phyloP scores from a whole-genome alignment of 2,113 vertebrate genomes.

The Podocnemis expansa region DNA sequence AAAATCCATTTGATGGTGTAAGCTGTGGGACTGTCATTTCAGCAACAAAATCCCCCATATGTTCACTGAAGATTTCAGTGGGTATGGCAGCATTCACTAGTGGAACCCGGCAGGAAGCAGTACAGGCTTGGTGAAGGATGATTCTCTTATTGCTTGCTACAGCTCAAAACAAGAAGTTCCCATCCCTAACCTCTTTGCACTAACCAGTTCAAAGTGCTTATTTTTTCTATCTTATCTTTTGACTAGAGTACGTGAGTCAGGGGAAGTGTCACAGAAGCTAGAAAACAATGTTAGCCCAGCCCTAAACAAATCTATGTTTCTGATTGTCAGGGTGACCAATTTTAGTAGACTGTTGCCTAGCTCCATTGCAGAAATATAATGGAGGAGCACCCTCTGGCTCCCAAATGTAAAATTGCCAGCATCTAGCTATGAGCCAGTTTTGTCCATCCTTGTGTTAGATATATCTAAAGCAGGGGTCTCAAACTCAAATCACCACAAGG shows the following conservation, averaged over 20 bases:
- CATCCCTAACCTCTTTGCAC: not conserved
- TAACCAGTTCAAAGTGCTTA: not conserved
- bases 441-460: too few species aligned
- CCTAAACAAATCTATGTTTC: too few species aligned
- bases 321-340: too few species aligned
- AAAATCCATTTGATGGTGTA: not conserved
- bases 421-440: too few species aligned
- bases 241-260: not conserved
- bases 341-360: too few species aligned
- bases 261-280: not conserved
- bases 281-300: too few species aligned
- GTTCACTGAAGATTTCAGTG: not conserved
- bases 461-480: too few species aligned
- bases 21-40: not conserved
- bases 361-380: too few species aligned
- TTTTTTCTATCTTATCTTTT: not conserved
- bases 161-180: not conserved
- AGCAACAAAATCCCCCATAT: not conserved
- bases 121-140: not conserved
- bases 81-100: not conserved
- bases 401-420: too few species aligned
- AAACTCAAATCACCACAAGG: too few species aligned
- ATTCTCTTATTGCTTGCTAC: not conserved
- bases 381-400: too few species aligned
- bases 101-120: not conserved